Evolutionary conservation across 2,888 invertebrate species (phyloP), one percentile per base, ranked within the genome.

Genomic region (Exocentrus adspersus): DNA sequence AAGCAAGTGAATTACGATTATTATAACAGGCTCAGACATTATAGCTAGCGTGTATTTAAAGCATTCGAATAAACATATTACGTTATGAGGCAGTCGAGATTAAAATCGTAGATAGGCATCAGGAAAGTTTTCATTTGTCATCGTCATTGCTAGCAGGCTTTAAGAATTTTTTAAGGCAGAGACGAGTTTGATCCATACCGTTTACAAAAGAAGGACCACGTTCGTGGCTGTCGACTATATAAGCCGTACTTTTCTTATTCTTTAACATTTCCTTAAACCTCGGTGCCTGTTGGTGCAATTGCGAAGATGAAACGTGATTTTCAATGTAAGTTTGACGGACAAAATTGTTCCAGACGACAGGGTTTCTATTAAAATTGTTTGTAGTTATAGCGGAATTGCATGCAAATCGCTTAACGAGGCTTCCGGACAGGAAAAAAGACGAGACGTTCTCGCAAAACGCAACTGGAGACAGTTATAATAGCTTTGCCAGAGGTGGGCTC

Each of bases 21-120:
- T 67, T 64, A 64, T 67, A 64, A 67, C 61, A 46, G 48, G 48
- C 53, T 16, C 21, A 54, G 66, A 61, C 53, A 64, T 60, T 21
- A 62, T 58, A 67, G 58, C 46, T 74, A 70, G 73, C 75, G 74
- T 74, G 74, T 68, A 70, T 67, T 72, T 67, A 60, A 69, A 70
- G 71, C 73, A 72, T 75, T 73, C 68, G 63, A 72, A 74, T 72
- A 72, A 72, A 72, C 68, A 68, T 71, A 69, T 69, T 69, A 65
- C 65, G 71, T 71, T 72, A 67, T 70, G 69, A 72, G 72, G 70
- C 62, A 71, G 67, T 69, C 65, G 62, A 65, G 70, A 70, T 70
- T 64, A 64, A 66, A 67, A 66, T 71, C 62, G 58, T 62, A 65
- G 72, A 73, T 73, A 69, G 65, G 48, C 64, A 65, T 67, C 67